phyloP scores from a whole-genome alignment of 1,140 invertebrate species.

The Sminthurides bifidus region DNA sequence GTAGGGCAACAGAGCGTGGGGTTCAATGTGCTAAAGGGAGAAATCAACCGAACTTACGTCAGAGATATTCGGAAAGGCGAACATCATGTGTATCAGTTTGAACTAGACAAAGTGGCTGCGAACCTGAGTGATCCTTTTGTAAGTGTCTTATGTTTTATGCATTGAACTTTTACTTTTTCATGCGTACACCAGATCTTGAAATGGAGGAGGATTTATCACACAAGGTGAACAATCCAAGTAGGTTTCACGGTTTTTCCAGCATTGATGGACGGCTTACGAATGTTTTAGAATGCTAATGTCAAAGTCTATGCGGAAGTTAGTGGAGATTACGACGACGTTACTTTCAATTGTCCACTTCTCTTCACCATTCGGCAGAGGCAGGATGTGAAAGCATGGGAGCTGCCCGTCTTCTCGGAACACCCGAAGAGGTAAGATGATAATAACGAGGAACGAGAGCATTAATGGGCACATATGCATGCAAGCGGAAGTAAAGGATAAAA shows the following conservation, averaged over 20 bases:
- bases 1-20: too few relatives aligned
- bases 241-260: too few relatives aligned
- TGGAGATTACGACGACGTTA: neutral
- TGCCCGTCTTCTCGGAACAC: neutral
- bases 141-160: neutral
- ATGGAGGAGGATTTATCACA: too few relatives aligned
- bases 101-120: neutral
- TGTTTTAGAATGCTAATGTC: slow-evolving; percentile 3
- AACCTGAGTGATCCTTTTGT: neutral
- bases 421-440: neutral
- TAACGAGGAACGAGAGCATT: too few relatives aligned
- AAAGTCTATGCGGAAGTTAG: slow-evolving; percentile 8
- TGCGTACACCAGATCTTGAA: too few relatives aligned
- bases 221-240: too few relatives aligned
- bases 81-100: slow-evolving; percentile 3
- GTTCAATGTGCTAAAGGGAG: neutral
- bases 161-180: too few relatives aligned
- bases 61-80: neutral
- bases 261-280: too few relatives aligned
- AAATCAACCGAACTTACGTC: neutral
- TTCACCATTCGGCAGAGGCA: neutral
- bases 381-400: slow-evolving; percentile 4
- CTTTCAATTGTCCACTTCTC: neutral
- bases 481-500: too few relatives aligned
- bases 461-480: too few relatives aligned